phyloP scores from a whole-genome alignment of 2,113 vertebrate species.

The Phasianus colchicus region DNA sequence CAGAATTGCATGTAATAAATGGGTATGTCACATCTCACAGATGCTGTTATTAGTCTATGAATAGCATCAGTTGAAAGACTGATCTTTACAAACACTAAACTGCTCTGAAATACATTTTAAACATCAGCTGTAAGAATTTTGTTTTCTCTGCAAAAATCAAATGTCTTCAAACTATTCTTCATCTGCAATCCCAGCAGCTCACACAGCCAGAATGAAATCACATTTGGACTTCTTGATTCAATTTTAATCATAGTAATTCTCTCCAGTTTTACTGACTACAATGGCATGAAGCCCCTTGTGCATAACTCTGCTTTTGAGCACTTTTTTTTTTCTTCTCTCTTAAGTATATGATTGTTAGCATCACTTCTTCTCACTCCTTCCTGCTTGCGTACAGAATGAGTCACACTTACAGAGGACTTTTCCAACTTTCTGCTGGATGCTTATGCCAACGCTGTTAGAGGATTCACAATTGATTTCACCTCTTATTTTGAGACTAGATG shows the following conservation, averaged over 20 bases:
- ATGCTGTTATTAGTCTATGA: constrained; percentile 44
- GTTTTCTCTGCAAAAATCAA: background rate
- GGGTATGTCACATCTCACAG: constrained; percentile 10
- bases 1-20: constrained; percentile 4
- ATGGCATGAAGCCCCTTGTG: background rate
- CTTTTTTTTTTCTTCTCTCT: background rate
- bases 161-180: background rate
- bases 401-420: background rate
- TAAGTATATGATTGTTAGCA: background rate
- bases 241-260: background rate
- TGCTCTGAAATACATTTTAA: constrained; percentile 12
- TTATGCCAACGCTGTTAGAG: background rate
- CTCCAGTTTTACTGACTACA: constrained; percentile 3
- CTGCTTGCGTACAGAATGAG: background rate
- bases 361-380: background rate
- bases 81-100: constrained; percentile 24
- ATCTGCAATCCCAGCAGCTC: background rate
- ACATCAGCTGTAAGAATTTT: background rate
- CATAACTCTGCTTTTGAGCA: background rate
- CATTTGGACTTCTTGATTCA: background rate
- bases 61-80: constrained; percentile 20
- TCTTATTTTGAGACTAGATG: background rate
- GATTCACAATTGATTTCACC: background rate
- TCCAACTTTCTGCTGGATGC: background rate
- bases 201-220: background rate